Percentiles rank a stretch among this genome's conserved stretches.
These are phyloP conservation scores for Phytoseiulus persimilis DNA, from an alignment of 2,888 invertebrate species.

Conservation along the genomic window DNA sequence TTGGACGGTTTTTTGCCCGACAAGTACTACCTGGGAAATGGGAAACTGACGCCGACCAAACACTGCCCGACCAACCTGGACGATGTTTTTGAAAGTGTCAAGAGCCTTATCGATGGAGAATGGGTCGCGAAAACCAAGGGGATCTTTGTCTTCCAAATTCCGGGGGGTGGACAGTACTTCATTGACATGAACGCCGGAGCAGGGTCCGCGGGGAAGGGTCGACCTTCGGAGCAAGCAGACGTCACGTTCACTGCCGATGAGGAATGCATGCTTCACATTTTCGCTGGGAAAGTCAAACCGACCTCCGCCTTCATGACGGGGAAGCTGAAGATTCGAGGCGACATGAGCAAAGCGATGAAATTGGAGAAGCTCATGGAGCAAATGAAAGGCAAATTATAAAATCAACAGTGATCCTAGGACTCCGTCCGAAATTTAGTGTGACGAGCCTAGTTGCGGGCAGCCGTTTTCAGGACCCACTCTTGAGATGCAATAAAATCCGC, in stretches of 20 bases:
- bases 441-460: too few species aligned
- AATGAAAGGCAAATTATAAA: slow-evolving; percentile 44
- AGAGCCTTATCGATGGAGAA: slow-evolving; percentile 49
- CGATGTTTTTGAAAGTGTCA: slow-evolving; percentile 48
- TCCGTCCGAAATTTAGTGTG: too few species aligned
- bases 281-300: slow-evolving; percentile 52
- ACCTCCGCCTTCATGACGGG: slow-evolving; percentile 55
- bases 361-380: slow-evolving; percentile 50
- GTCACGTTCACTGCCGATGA: slow-evolving; percentile 51
- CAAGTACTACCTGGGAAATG: slow-evolving; percentile 42
- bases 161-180: slow-evolving; percentile 48
- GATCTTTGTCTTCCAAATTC: slow-evolving; percentile 51
- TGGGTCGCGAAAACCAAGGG: slow-evolving; percentile 51
- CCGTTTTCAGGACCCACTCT: too few species aligned
- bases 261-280: slow-evolving; percentile 52
- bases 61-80: slow-evolving; percentile 39
- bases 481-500: not conserved
- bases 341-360: slow-evolving; percentile 54
- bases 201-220: slow-evolving; percentile 50
- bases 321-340: slow-evolving; percentile 54
- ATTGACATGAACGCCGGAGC: slow-evolving; percentile 52
- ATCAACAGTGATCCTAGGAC: too few species aligned
- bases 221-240: slow-evolving; percentile 48
- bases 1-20: slow-evolving; percentile 41
- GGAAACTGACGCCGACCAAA: too few species aligned